Base-by-base conservation (phyloP, 2,797 vertebrate genomes). In the Distichodus sexfasciatus region DNA sequence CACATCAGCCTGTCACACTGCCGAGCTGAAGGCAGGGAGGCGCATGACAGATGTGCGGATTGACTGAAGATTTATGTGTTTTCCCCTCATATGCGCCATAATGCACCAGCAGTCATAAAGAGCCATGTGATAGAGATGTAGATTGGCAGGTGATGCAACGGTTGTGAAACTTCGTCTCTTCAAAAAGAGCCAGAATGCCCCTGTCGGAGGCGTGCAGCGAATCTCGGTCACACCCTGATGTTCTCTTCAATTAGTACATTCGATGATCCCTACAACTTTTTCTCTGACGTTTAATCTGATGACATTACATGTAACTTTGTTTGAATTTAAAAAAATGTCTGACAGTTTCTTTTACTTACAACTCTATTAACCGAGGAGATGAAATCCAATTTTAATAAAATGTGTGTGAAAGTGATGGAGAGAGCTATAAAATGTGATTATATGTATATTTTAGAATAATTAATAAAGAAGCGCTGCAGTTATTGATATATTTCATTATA, bases 121-220 rank as follows among this genome's bases (percentile, higher is more conserved):
- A 55, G 36, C 19, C 57, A 24, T 60, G 53, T 33, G 51, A 48
- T 64, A 46, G 65, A 33, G 64, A 58, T 46, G 28, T 31, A 17
- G 77, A 71, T 54, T 63, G 60, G 64, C 58, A 69, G 40, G 60
- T 83, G 86, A 89, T 81, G 87, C 79, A 88, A 88, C n/a, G 43
- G 71, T 79, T 66, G 74, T 24, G 41, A 85, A 88, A 85, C 71
- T 28, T 46, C 69, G 72, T 44, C 60, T 77, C 66, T 84, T 87
- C 72, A 81, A 81, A 81, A 61, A 71, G 38, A 79, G 46, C 35
- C 69, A 46, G 40, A 62, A 74, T 62, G 57, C 68, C 50, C 76
- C 69, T 64, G 67, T 73, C 21, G 51, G 55, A 41, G 36, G 53
- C 47, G 33, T 35, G 24, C 33, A 58, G 36, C 36, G 23, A 40